Evolutionary conservation across 1,140 invertebrate species (phyloP).

Genomic region (Scylla paramamosain): DNA sequence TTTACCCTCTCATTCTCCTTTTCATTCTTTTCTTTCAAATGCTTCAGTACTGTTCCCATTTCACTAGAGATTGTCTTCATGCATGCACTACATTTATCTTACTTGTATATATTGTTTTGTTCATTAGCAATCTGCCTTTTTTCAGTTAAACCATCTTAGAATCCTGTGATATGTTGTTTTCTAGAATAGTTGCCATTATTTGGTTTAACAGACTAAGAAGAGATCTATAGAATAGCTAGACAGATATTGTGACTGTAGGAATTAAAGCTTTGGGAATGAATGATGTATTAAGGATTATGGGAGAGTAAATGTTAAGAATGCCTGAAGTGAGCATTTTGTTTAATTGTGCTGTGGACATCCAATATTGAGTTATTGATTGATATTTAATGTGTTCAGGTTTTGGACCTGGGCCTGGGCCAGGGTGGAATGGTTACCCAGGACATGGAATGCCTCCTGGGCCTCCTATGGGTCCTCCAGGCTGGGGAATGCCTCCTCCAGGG

Average conservation of each 20-base stretch:
- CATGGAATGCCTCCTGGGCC: slow-evolving; percentile 76
- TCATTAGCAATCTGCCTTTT: too few species aligned
- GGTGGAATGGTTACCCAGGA: slow-evolving; percentile 70
- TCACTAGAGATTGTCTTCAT: neutral
- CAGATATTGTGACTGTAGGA: too few species aligned
- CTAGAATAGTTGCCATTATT: neutral
- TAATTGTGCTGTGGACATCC: too few species aligned
- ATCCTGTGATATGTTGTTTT: neutral
- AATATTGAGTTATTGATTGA: neutral
- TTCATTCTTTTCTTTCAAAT: too few species aligned
- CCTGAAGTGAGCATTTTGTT: too few species aligned
- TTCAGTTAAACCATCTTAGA: too few species aligned
- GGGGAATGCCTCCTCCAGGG: slow-evolving; percentile 78
- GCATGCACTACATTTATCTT: too few species aligned
- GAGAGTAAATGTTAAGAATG: too few species aligned
- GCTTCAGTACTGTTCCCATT: neutral
- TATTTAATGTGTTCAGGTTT: slow-evolving; percentile 51
- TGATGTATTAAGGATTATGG: too few species aligned
- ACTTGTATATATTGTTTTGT: too few species aligned
- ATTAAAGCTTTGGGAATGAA: too few species aligned
- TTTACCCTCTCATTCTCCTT: too few species aligned
- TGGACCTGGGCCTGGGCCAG: slow-evolving; percentile 75
- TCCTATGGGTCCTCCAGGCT: slow-evolving; percentile 76
- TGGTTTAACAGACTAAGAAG: neutral
- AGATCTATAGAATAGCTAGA: neutral